Evolutionary conservation across 37 sponge, comb jelly and placozoan species (phyloP).

Genomic region (Corticium candelabrum): DNA sequence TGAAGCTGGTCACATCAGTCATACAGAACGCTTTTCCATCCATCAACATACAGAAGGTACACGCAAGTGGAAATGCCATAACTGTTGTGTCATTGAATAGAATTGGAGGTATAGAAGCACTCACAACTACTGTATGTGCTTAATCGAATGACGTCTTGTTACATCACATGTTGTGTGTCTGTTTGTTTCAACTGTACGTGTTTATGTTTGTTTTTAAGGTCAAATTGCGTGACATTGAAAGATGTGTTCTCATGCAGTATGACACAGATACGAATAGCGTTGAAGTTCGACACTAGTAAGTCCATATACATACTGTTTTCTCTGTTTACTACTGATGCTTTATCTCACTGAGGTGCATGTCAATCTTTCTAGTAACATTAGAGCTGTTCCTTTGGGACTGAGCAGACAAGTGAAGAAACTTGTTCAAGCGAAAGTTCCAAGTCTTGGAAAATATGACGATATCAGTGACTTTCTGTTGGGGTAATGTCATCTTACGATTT

Average conservation of each 20-base stretch:
- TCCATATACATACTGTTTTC: not conserved
- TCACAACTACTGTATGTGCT: not conserved
- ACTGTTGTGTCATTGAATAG: too few relatives aligned
- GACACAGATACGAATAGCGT: conserved; percentile 29
- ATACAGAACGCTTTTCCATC: conserved; percentile 76
- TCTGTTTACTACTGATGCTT: not conserved
- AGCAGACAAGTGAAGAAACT: conserved; percentile 60
- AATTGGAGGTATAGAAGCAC: too few relatives aligned
- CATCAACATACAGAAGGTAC: conserved; percentile 54
- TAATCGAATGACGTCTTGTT: too few relatives aligned
- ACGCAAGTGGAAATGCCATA: not conserved
- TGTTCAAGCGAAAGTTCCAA: conserved; percentile 25
- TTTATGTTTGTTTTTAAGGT: conserved; percentile 25
- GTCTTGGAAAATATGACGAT: conserved; percentile 53
- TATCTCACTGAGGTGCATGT: not conserved
- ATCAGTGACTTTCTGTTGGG: conserved; percentile 66
- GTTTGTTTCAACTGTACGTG: too few relatives aligned
- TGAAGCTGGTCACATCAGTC: conserved; percentile 44
- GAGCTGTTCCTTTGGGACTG: conserved; percentile 41
- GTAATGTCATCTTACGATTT: too few relatives aligned
- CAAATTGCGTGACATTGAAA: conserved; percentile 39
- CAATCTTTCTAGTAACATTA: conserved; percentile 33
- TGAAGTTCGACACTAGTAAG: conserved; percentile 77
- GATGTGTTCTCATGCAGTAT: conserved; percentile 60
- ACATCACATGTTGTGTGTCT: too few relatives aligned